These are phyloP conservation scores for Vultur gryphus DNA, from an alignment of 2,797 vertebrate genomes.

Conservation along the genomic window DNA sequence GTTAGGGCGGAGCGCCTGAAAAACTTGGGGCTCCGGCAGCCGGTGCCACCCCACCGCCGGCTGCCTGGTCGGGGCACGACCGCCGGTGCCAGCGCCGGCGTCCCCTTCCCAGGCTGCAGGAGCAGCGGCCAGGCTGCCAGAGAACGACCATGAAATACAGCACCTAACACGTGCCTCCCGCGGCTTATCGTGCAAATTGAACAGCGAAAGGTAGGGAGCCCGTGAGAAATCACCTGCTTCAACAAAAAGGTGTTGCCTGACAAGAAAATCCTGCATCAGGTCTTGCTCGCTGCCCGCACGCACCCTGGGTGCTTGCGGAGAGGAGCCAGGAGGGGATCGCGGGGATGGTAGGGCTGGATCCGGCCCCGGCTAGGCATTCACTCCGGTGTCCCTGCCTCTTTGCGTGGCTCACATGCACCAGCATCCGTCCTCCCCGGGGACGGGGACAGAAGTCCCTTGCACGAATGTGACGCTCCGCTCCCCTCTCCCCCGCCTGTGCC, in stretches of 20 bases:
- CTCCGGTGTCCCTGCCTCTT: neutral
- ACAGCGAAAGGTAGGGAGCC: neutral
- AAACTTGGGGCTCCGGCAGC: neutral
- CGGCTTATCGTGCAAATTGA: accelerated
- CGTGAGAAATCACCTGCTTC: neutral
- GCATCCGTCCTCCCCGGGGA: accelerated
- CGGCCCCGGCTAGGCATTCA: accelerated
- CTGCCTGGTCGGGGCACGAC: neutral
- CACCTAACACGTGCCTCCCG: accelerated
- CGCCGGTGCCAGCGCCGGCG: accelerated
- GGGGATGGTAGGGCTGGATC: neutral
- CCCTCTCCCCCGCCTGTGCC: accelerated
- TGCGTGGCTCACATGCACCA: neutral
- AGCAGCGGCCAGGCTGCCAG: neutral
- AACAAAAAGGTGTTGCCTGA: neutral
- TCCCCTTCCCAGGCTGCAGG: neutral
- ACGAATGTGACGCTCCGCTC: accelerated
- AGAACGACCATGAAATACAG: accelerated
- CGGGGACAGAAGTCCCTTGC: neutral
- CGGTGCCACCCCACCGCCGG: accelerated
- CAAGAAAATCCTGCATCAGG: neutral
- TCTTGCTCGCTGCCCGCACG: accelerated
- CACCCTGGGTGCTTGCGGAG: neutral
- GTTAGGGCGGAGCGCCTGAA: neutral
- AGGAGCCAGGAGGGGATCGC: neutral